Evolutionary conservation across 2,888 invertebrate genomes (phyloP).

Genomic region (Tetramorium bicarinatum): DNA sequence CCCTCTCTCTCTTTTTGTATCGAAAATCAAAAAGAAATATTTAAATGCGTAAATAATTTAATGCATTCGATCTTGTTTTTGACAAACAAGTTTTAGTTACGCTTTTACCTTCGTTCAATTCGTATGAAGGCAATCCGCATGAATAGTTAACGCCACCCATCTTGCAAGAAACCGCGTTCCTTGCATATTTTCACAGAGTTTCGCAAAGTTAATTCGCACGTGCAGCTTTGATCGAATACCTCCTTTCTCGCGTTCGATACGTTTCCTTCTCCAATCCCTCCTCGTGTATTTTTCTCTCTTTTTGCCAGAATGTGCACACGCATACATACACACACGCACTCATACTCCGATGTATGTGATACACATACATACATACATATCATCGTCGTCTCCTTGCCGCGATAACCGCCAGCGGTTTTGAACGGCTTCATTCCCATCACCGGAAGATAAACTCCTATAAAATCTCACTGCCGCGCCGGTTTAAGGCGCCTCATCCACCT

Average conservation of each 20-base stretch:
- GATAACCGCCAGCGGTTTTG: constrained; percentile 75
- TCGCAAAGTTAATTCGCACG: constrained; percentile 26
- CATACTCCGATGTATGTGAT: too few species aligned
- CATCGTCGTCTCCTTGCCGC: constrained; percentile 58
- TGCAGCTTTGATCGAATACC: constrained; percentile 26
- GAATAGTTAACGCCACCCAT: constrained; percentile 11
- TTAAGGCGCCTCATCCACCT: constrained; percentile 73
- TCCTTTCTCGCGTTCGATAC: constrained; percentile 8
- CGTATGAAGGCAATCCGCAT: neutral
- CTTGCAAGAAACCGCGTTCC: constrained; percentile 18
- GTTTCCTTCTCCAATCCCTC: neutral
- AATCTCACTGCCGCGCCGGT: constrained; percentile 80
- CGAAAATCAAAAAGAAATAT: neutral
- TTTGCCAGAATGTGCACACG: neutral
- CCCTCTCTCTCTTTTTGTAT: neutral
- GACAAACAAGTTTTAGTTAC: neutral
- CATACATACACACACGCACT: too few species aligned
- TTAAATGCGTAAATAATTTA: neutral
- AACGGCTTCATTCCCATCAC: constrained; percentile 79
- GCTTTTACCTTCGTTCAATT: neutral
- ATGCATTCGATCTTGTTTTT: neutral
- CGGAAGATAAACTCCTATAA: constrained; percentile 83
- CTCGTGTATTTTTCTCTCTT: constrained; percentile 5
- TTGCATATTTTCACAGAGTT: constrained; percentile 19
- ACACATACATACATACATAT: neutral